Evolutionary conservation across 1,140 invertebrate genomes (phyloP).

Genomic region (Macrosteles quadrilineatus): DNA sequence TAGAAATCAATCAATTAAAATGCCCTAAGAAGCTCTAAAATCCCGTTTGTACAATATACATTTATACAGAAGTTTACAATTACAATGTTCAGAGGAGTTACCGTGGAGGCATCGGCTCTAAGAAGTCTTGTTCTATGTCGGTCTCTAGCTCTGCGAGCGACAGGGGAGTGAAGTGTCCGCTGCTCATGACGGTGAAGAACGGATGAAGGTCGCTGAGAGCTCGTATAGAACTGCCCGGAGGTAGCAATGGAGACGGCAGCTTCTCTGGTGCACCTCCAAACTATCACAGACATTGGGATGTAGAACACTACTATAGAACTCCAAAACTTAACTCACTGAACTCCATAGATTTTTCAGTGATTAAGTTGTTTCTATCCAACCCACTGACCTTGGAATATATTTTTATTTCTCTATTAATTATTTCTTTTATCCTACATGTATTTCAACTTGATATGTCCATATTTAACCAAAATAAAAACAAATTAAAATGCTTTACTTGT

Average conservation of each 20-base stretch:
- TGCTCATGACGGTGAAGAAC: constrained; percentile 66
- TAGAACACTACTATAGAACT: too few species aligned
- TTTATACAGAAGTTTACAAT: constrained; percentile 17
- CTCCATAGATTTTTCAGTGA: too few species aligned
- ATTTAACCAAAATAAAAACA: too few species aligned
- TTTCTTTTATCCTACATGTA: too few species aligned
- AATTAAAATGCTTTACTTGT: too few species aligned
- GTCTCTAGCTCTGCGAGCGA: constrained; percentile 48
- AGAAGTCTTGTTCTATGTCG: constrained; percentile 49
- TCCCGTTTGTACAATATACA: constrained; percentile 7
- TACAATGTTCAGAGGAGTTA: constrained; percentile 15
- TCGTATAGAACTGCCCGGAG: constrained; percentile 67
- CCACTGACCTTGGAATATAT: too few species aligned
- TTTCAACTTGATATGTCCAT: too few species aligned
- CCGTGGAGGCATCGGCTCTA: constrained; percentile 52
- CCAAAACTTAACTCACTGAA: too few species aligned
- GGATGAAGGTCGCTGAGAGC: constrained; percentile 76
- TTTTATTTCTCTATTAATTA: too few species aligned
- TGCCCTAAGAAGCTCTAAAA: not conserved
- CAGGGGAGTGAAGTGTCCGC: constrained; percentile 39
- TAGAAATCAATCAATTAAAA: not conserved
- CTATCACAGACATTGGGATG: constrained; percentile 29
- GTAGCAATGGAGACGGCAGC: constrained; percentile 63
- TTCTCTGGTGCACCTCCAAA: constrained; percentile 45
- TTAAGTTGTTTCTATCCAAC: too few species aligned